Base-by-base conservation (phyloP, 2,797 vertebrate species). In the Threskiornis aethiopicus region DNA sequence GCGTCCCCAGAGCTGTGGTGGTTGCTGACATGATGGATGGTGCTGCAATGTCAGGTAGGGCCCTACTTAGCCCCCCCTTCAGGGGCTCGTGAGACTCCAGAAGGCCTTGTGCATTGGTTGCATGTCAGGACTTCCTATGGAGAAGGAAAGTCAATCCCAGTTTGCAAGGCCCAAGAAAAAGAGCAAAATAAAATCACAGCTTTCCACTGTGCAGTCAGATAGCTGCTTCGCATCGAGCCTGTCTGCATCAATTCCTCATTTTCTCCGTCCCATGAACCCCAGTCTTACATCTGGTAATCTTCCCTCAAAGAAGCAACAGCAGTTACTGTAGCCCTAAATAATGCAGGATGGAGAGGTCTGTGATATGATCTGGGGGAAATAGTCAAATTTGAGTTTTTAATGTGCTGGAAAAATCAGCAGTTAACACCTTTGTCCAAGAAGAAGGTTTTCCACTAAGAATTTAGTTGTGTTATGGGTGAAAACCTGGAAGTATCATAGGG, bases 11-110 rank as follows among this genome's bases (percentile, higher is more conserved):
- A 84, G 89, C 84, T 70, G 59, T 64, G 66, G 59, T 90, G 59
- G 76, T 69, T 94, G 71, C 66, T 95, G 95, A 90, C 72, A 80
- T 94, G 96, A 96, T 89, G 71, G 65, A 96, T 95, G 84, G 35
- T 71, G 90, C 89, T 90, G 93, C 75, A 91, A 3, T 18, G 3
- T 82, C 95, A 97, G 84, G 91, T 90, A 93, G 71, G 73, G 76
- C 73, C 31, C 71, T 65, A 64, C 67, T 90, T 59, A 67, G 65
- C 35, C 20, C 31, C 11, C 31, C 18, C 76, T 84, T 78, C 71
- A 62, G 28, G 73, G 73, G 18, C 59, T 92, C 1, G 0, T 70
- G 87, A 65, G 84, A 47, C 81, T 94, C 93, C 0, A 3, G 64
- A 65, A 93, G 64, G 47, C 58, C 77, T 87, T 3, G 2, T 46